A percentile compares a stretch with the other conserved stretches of the same genome.
These are phyloP conservation scores for Trachops cirrhosus DNA, from an alignment of 2,797 vertebrate genomes.

Conservation along the genomic window DNA sequence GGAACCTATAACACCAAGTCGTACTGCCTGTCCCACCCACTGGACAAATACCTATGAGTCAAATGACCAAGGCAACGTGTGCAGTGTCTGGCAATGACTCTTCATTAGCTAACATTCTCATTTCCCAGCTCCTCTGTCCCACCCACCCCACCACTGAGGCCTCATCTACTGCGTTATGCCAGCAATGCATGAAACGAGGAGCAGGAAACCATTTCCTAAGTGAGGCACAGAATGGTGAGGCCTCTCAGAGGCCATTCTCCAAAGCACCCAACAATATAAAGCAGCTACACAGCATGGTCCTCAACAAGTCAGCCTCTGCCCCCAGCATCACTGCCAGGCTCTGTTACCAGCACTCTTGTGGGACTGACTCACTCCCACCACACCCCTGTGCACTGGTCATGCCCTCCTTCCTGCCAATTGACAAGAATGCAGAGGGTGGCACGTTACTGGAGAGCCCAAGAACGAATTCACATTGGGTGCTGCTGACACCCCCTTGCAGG, in stretches of 20 bases:
- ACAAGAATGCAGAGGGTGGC: background rate
- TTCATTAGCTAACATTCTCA: background rate
- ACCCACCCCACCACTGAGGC: background rate
- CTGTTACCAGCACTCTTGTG: fast-evolving
- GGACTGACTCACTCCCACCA: background rate
- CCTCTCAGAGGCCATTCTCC: background rate
- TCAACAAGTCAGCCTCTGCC: background rate
- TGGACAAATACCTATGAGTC: background rate
- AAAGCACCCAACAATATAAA: fast-evolving
- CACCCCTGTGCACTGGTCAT: fast-evolving
- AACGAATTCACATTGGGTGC: background rate
- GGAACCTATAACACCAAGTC: background rate
- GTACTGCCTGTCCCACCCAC: background rate
- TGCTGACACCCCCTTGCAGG: background rate
- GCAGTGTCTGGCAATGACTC: background rate
- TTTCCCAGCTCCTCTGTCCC: background rate
- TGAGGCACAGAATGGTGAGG: background rate
- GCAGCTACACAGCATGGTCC: background rate
- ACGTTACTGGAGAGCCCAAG: background rate
- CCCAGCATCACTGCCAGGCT: background rate
- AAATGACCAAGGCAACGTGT: background rate
- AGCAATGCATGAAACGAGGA: background rate
- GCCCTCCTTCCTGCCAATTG: background rate
- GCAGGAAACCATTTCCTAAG: background rate
- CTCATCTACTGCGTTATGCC: background rate